A percentile compares a stretch with the other conserved stretches of the same genome.
phyloP scores from a whole-genome alignment of 2,113 vertebrate species.

The Tiliqua scincoides region DNA sequence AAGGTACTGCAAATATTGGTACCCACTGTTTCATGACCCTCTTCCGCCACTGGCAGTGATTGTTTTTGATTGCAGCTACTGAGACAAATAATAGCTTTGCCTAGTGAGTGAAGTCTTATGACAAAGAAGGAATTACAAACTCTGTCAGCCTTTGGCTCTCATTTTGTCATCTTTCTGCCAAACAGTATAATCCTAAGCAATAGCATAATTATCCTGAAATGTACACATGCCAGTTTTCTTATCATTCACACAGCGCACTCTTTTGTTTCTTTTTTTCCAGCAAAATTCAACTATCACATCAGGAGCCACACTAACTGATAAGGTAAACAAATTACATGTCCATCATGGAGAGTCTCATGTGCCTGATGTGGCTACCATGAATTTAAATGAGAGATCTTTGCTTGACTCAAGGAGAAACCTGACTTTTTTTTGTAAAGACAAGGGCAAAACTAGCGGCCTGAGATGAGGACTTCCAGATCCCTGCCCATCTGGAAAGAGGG shows the following conservation, averaged over 20 bases:
- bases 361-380: conserved; percentile 1
- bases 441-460: background rate
- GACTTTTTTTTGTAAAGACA: background rate
- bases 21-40: background rate
- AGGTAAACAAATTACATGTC: conserved; percentile 25
- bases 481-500: background rate
- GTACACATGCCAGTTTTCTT: conserved; percentile 9
- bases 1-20: background rate
- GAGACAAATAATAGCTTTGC: conserved; percentile 42
- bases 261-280: conserved; percentile 14
- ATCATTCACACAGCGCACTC: conserved; percentile 14
- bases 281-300: conserved; percentile 12
- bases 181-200: conserved; percentile 49
- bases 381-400: background rate
- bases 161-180: conserved; percentile 34
- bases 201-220: conserved; percentile 12
- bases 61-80: conserved; percentile 9
- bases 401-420: background rate
- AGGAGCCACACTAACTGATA: conserved; percentile 40
- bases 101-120: conserved; percentile 43
- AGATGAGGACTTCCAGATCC: too few relatives aligned
- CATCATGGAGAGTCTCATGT: background rate
- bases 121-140: conserved; percentile 47
- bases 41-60: background rate
- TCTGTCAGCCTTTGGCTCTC: conserved; percentile 42